Base-by-base conservation (phyloP, 2,888 invertebrate species). In the Zele albiditarsus region DNA sequence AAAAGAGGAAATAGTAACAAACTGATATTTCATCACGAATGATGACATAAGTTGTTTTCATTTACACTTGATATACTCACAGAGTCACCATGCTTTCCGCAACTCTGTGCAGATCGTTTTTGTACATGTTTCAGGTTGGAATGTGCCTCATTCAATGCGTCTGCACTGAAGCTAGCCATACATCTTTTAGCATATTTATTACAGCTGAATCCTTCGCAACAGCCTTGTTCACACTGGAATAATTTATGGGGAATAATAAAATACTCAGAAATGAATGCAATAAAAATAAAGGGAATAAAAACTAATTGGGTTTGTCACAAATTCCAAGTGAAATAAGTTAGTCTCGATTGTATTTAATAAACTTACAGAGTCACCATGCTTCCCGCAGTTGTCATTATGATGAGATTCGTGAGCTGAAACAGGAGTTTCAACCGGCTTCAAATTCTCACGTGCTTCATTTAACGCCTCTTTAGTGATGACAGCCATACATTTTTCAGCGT, bases 131-230 rank as follows among this genome's bases (percentile, higher is more conserved):
- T 75, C 73, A 81, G 28, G 72, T 87, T 87, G 28, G 84, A 83
- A 2, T 86, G 82, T 63, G 83, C 81, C 0, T 79, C 80, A 83
- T 82, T 80, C 3, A 89, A 38, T 27, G 87, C 87, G 0, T 81
- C 85, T 10, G 57, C 73, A 0, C 87, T 88, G 53, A 89, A 89
- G 71, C 76, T 71, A n/a, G 88, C 86, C 81, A 88, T 88, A 79
- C 89, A 89, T 75, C 84, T 84, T 3, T 80, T 67, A 2, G 88
- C 88, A 49, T 76, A 86, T 23, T 28, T 38, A 72, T 89, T 80
- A 75, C 89, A 89, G 53, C 38, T 80, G 5, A 79, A 74, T 10
- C 28, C 68, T 0, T 2, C 1, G 38, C 86, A 86, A 67, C 88
- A 88, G 28, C 27, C 71, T 16, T 74, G 25, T 8, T 74, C 28